A percentile compares a stretch with the other conserved stretches of the same genome.
Evolutionary conservation across 2,888 invertebrate species (phyloP).

Genomic region (Stomorhina lunata): DNA sequence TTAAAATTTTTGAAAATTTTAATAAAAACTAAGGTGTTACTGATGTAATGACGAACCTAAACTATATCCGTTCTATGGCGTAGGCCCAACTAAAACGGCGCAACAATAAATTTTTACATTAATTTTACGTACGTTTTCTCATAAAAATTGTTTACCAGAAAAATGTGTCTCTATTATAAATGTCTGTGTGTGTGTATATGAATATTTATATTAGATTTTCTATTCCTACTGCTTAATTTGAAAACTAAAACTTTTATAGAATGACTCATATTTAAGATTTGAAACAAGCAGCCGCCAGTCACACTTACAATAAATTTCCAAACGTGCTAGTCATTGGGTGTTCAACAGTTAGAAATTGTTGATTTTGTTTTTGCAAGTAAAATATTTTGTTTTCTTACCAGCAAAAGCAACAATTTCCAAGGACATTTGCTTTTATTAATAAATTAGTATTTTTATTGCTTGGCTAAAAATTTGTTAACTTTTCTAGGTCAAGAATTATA

Average conservation of each 20-base stretch:
- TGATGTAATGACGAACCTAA: background rate
- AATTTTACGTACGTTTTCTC: background rate
- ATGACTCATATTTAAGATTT: background rate
- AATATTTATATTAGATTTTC: too few species aligned
- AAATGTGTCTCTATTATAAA: background rate
- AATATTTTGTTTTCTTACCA: background rate
- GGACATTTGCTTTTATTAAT: too few species aligned
- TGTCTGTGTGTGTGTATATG: background rate
- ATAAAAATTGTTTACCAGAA: too few species aligned
- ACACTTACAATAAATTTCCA: background rate
- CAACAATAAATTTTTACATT: background rate
- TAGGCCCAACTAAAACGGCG: background rate
- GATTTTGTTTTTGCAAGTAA: too few species aligned
- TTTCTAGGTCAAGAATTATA: too few species aligned
- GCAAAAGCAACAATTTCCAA: background rate
- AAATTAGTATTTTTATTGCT: too few species aligned
- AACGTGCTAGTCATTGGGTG: background rate
- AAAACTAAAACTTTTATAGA: background rate
- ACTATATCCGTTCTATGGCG: background rate
- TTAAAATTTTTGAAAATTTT: background rate
- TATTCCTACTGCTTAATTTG: background rate
- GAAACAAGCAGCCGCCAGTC: background rate
- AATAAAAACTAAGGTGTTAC: background rate
- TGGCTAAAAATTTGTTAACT: too few species aligned
- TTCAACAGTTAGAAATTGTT: background rate